Evolutionary conservation across 2,888 invertebrate species (phyloP).

Genomic region (Atethmia centrago): DNA sequence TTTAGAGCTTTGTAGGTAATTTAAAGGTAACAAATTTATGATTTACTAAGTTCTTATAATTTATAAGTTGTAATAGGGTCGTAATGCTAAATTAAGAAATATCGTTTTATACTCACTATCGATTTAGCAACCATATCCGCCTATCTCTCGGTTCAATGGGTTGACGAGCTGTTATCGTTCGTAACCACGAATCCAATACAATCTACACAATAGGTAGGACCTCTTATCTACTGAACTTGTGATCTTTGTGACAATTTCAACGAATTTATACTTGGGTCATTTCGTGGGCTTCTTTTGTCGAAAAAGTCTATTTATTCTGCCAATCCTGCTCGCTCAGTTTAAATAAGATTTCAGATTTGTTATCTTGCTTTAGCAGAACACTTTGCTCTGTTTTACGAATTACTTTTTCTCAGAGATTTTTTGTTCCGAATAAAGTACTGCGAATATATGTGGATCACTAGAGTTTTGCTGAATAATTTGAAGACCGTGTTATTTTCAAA

Average conservation of each 20-base stretch:
- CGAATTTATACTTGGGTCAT: slow-evolving; percentile 48
- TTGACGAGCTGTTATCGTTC: slow-evolving; percentile 77
- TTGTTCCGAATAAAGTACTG: slow-evolving; percentile 23
- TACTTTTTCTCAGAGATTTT: slow-evolving; percentile 28
- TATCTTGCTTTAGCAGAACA: slow-evolving; percentile 43
- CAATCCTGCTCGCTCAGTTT: slow-evolving; percentile 22
- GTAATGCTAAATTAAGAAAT: slow-evolving; percentile 33
- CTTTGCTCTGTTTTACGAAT: slow-evolving; percentile 27
- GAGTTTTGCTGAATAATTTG: slow-evolving; percentile 12
- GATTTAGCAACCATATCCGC: slow-evolving; percentile 61
- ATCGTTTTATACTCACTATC: slow-evolving; percentile 12
- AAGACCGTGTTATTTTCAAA: neutral
- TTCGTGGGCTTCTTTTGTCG: slow-evolving; percentile 26
- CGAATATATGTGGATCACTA: slow-evolving; percentile 8
- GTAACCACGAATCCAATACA: slow-evolving; percentile 70
- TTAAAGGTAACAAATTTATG: too few species aligned
- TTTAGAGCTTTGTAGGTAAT: neutral
- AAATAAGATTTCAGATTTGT: slow-evolving; percentile 41
- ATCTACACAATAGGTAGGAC: slow-evolving; percentile 59
- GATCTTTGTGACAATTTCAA: slow-evolving; percentile 74
- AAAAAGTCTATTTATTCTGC: slow-evolving; percentile 29
- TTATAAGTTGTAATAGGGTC: neutral
- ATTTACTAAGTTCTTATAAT: neutral
- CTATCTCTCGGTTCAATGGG: slow-evolving; percentile 68
- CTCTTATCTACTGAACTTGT: slow-evolving; percentile 75